These are phyloP conservation scores for Emydura subglobosa DNA, from an alignment of 2,113 vertebrate species.

Conservation along the genomic window DNA sequence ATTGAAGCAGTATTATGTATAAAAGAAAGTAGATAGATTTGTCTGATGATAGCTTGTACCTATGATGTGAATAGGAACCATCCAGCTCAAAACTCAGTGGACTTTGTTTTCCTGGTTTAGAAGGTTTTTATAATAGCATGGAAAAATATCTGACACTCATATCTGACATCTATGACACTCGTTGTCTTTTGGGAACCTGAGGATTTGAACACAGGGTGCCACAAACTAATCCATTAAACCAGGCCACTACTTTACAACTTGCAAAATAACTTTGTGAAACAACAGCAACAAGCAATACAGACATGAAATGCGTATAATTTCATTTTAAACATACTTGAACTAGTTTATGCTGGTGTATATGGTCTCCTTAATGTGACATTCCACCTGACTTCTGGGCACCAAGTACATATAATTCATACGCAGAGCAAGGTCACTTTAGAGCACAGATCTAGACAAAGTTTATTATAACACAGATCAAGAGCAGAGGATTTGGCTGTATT, in stretches of 20 bases:
- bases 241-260: neutral
- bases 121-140: conserved; percentile 44
- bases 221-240: neutral
- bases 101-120: neutral
- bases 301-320: too few species aligned
- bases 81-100: conserved; percentile 55
- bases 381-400: too few species aligned
- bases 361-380: too few species aligned
- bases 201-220: neutral
- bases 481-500: too few species aligned
- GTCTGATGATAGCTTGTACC: conserved; percentile 35
- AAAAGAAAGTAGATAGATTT: neutral
- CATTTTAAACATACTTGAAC: too few species aligned
- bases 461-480: too few species aligned
- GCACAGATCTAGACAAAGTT: too few species aligned
- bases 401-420: too few species aligned
- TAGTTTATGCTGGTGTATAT: too few species aligned
- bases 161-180: neutral
- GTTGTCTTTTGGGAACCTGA: neutral
- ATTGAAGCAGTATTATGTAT: neutral
- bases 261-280: neutral
- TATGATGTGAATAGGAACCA: conserved; percentile 51
- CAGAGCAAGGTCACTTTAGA: too few species aligned
- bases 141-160: neutral
- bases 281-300: neutral